Conservation (phyloP, 2,797 vertebrate genomes). For the Strix occidentalis region DNA sequence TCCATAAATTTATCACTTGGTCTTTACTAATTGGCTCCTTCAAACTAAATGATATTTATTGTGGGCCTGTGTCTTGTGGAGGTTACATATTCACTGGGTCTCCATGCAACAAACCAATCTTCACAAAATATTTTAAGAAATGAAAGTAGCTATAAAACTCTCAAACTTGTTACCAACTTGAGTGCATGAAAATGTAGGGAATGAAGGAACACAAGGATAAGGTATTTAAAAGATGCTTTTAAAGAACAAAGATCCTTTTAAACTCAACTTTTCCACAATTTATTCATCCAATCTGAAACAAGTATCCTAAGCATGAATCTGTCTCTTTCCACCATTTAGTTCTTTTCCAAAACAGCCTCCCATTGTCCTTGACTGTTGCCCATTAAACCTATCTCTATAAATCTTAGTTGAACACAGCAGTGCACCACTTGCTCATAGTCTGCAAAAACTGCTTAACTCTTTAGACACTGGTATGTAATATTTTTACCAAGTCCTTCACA, state of each 20-base stretch:
- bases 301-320: neutral
- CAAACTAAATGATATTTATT: neutral
- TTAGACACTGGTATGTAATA: neutral
- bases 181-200: neutral
- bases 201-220: neutral
- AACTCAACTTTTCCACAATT: neutral
- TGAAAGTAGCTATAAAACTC: neutral
- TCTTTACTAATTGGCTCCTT: neutral
- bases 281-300: neutral
- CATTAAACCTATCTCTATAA: neutral
- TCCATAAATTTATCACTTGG: neutral
- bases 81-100: neutral
- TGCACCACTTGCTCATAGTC: neutral
- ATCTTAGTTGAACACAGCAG: conserved; percentile 18
- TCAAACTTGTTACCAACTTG: neutral
- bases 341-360: neutral
- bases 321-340: neutral
- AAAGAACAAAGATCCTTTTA: neutral
- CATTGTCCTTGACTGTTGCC: neutral
- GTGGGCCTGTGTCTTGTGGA: neutral
- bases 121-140: neutral
- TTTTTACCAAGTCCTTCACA: neutral
- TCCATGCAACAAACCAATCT: neutral
- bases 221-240: neutral
- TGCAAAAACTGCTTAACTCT: neutral